phyloP scores from a whole-genome alignment of 2,113 vertebrate genomes.

The Ardeotis arabs region DNA sequence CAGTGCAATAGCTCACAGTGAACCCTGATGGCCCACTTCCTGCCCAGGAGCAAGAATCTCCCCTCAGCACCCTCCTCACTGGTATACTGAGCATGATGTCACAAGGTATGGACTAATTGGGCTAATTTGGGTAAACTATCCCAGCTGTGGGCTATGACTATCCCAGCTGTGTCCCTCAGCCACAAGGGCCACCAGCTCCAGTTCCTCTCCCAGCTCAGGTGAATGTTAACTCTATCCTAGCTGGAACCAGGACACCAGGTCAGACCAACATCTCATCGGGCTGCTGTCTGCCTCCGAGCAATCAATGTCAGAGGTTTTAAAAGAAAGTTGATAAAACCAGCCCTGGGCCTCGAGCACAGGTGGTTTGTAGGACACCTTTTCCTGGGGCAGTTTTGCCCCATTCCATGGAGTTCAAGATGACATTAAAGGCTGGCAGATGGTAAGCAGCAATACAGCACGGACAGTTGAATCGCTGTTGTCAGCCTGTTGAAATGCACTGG shows the following conservation, averaged over 20 bases:
- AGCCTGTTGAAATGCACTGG: rapidly evolving
- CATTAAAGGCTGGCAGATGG: background rate
- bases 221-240: no score
- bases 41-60: no score
- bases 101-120: no score
- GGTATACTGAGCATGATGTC: no score
- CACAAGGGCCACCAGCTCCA: no score
- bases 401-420: background rate
- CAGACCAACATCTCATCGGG: background rate
- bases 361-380: background rate
- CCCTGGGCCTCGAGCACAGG: rapidly evolving
- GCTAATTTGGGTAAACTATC: no score
- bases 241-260: background rate
- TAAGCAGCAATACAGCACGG: background rate
- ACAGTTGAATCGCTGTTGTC: rapidly evolving
- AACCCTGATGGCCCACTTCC: no score
- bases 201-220: no score
- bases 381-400: background rate
- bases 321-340: background rate
- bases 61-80: no score
- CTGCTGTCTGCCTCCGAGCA: background rate
- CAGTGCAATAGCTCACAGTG: no score
- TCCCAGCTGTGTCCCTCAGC: no score
- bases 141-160: no score
- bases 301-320: background rate